Percentiles rank a stretch among this genome's conserved stretches.
phyloP scores from a whole-genome alignment of 2,797 vertebrate genomes.

The Pseudochaenichthys georgianus region DNA sequence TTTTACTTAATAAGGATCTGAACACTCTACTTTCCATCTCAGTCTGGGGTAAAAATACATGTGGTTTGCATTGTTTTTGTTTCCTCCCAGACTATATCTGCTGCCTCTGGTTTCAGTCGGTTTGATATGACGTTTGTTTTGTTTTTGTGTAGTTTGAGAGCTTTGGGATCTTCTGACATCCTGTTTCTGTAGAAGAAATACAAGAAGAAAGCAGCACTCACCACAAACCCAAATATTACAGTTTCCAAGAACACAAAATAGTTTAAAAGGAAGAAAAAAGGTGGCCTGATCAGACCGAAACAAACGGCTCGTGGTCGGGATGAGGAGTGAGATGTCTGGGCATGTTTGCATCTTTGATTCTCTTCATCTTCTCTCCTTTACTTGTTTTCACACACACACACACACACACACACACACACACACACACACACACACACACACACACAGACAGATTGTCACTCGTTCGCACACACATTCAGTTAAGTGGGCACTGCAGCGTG shows the following conservation, averaged over 20 bases:
- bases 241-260: conserved; percentile 16
- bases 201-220: conserved; percentile 22
- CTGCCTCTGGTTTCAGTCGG: conserved; percentile 7
- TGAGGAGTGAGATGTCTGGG: conserved; percentile 49
- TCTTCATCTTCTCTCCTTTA: neutral
- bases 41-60: neutral
- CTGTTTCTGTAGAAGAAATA: conserved; percentile 6
- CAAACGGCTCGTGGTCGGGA: conserved; percentile 45
- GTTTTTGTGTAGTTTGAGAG: conserved; percentile 7
- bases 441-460: conserved; percentile 4
- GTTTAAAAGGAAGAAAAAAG: neutral
- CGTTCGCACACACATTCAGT: neutral
- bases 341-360: conserved; percentile 49
- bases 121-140: conserved; percentile 33
- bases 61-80: conserved; percentile 20
- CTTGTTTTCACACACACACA: conserved; percentile 12
- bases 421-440: conserved; percentile 1
- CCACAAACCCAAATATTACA: conserved; percentile 35
- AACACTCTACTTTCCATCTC: neutral
- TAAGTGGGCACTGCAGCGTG: conserved; percentile 40
- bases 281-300: conserved; percentile 46
- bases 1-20: neutral
- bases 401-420: conserved; percentile 6
- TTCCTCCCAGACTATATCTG: conserved; percentile 26
- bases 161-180: conserved; percentile 12